Conservation (phyloP, 1,140 invertebrate genomes). For the fruit fly (Drosophila melanogaster) region DNA sequence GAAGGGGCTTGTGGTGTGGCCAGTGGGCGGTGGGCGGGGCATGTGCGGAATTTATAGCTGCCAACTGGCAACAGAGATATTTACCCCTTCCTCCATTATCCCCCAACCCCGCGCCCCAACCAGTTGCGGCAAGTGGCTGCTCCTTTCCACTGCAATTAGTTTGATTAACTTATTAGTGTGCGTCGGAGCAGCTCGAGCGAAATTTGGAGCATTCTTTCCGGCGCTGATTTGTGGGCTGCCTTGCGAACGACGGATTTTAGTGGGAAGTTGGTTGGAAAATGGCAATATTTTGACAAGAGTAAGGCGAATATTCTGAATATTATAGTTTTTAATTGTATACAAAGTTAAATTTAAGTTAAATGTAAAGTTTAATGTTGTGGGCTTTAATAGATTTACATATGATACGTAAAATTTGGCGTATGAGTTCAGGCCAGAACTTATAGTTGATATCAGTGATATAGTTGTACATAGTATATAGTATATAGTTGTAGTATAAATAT, state of each 20-base stretch:
- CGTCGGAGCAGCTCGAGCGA: slow-evolving; percentile 12
- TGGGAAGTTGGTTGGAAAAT: background rate
- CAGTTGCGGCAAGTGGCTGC: slow-evolving; percentile 20
- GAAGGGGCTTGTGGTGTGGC: background rate
- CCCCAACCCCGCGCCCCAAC: background rate
- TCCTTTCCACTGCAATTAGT: slow-evolving; percentile 59
- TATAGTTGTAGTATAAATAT: no score
- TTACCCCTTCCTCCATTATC: slow-evolving; percentile 7
- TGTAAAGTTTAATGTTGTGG: no score
- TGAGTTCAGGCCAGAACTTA: no score
- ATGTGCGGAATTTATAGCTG: slow-evolving; percentile 71
- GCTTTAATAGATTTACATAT: no score
- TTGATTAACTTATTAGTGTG: slow-evolving; percentile 75
- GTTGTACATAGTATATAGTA: no score
- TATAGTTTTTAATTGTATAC: background rate
- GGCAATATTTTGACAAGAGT: background rate
- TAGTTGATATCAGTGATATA: no score
- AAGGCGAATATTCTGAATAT: background rate
- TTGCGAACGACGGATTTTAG: background rate
- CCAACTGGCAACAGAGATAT: slow-evolving; percentile 46
- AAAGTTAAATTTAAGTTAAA: background rate
- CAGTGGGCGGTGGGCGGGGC: background rate
- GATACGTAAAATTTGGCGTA: no score
- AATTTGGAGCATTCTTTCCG: slow-evolving; percentile 28
- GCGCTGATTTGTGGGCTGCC: slow-evolving; percentile 16